Conservation (phyloP, 2,797 vertebrate species). For the Arvicola amphibius region DNA sequence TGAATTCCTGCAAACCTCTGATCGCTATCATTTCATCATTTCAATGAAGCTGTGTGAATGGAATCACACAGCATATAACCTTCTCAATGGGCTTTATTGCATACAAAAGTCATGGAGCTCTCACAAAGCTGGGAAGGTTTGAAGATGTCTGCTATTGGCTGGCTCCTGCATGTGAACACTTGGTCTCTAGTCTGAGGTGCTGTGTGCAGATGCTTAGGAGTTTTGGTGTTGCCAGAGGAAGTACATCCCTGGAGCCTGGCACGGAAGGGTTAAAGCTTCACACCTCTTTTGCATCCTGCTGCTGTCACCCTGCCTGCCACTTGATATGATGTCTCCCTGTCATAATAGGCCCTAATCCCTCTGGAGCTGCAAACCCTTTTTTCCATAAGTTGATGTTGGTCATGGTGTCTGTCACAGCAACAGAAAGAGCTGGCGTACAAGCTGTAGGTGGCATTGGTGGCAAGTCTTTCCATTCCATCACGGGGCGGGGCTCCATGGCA, state of each 20-base stretch:
- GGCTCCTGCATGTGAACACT: background rate
- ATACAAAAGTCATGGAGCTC: background rate
- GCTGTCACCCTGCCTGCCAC: too few species aligned
- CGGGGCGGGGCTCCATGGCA: accelerated
- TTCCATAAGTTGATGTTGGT: background rate
- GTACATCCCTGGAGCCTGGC: background rate
- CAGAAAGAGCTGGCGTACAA: background rate
- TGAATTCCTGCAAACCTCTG: background rate
- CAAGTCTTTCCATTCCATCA: background rate
- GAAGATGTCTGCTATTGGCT: background rate
- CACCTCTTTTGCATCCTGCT: background rate
- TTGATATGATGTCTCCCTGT: background rate
- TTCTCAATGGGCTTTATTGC: accelerated
- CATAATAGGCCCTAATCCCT: background rate
- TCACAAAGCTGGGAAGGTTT: background rate
- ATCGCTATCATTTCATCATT: background rate
- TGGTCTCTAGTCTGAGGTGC: background rate
- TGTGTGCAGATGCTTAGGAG: background rate
- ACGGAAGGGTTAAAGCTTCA: background rate
- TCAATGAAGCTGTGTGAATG: accelerated
- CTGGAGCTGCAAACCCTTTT: background rate
- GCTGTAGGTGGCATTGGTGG: accelerated
- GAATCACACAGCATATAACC: background rate
- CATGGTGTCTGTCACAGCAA: background rate
- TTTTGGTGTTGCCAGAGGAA: background rate